Percentiles rank a stretch among this genome's conserved stretches.
phyloP scores from a whole-genome alignment of 2,797 vertebrate genomes.

The Saxicola maurus region DNA sequence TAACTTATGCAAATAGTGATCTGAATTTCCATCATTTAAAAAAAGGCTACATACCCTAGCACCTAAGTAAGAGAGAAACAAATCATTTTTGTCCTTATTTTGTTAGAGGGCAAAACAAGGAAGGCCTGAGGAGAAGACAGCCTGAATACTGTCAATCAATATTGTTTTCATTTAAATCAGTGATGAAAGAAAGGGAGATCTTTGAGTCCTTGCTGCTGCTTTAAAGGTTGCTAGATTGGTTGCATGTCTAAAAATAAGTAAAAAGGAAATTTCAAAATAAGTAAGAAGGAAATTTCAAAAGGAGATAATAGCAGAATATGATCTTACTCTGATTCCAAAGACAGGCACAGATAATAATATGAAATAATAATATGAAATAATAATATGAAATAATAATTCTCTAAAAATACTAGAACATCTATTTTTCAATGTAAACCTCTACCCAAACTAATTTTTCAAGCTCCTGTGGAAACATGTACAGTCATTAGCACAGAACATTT shows the following conservation, averaged over 20 bases:
- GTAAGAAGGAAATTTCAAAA: neutral
- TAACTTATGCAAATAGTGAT: neutral
- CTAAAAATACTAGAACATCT: neutral
- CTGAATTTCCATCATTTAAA: neutral
- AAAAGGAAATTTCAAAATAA: neutral
- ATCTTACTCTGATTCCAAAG: neutral
- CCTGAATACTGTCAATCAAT: neutral
- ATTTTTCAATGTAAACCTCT: neutral
- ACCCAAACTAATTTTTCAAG: neutral
- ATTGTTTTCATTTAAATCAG: neutral
- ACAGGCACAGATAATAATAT: neutral
- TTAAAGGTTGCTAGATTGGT: neutral
- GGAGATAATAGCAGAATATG: neutral
- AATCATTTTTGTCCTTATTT: neutral
- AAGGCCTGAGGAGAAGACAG: neutral
- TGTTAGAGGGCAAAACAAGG: neutral
- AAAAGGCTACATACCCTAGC: neutral
- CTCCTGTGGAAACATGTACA: neutral
- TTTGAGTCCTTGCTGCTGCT: neutral
- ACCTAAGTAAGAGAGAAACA: neutral
- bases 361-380: neutral
- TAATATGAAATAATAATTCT: neutral
- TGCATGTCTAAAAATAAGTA: neutral
- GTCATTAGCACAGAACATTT: neutral
- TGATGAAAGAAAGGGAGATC: neutral